Percentiles rank a stretch among this genome's conserved stretches.
phyloP scores from a whole-genome alignment of 2,888 invertebrate species.

The Nomada lathburiana region DNA sequence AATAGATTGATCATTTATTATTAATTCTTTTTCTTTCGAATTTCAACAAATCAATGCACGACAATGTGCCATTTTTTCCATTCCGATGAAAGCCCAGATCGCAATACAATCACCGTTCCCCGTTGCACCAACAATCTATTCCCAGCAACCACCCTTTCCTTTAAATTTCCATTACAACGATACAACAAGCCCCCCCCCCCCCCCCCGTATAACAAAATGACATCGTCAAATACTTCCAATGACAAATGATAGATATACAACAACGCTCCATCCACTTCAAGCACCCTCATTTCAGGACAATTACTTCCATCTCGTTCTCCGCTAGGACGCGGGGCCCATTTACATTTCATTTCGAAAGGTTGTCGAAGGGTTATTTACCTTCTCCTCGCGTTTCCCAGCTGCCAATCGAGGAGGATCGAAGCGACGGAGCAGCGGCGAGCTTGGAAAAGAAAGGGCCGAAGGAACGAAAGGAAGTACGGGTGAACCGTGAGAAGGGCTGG shows the following conservation, averaged over 20 bases:
- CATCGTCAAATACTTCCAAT: not conserved
- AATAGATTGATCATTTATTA: not conserved
- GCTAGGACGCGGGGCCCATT: slow-evolving; percentile 2
- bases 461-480: slow-evolving; percentile 31
- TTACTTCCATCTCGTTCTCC: not conserved
- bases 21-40: not conserved
- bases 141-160: too few species aligned
- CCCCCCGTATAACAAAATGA: too few species aligned
- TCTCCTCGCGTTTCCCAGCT: slow-evolving; percentile 1
- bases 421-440: not conserved
- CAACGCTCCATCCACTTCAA: not conserved
- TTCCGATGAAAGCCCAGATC: too few species aligned
- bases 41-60: too few species aligned
- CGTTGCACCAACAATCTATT: too few species aligned
- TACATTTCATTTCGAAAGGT: slow-evolving; percentile 24
- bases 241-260: not conserved
- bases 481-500: not conserved
- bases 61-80: too few species aligned
- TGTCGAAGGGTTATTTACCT: slow-evolving; percentile 37
- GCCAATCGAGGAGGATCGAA: slow-evolving; percentile 21
- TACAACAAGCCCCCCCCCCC: too few species aligned
- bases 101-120: too few species aligned
- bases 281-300: not conserved
- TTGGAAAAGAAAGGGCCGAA: not conserved
- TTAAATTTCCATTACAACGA: too few species aligned